Conservation (phyloP, 2,113 vertebrate genomes). For the Caloenas nicobarica region DNA sequence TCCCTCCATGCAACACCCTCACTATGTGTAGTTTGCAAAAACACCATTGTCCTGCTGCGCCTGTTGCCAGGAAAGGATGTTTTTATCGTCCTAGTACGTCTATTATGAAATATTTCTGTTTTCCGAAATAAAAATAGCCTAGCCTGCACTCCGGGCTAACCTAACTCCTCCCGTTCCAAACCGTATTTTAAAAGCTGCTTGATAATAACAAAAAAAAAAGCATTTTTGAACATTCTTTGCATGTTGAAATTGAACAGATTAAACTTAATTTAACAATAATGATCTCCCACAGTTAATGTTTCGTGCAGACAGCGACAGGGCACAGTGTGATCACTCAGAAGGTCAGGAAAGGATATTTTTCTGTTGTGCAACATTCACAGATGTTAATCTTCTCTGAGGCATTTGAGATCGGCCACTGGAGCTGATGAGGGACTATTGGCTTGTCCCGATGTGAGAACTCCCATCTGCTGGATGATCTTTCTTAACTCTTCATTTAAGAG, state of each 20-base stretch:
- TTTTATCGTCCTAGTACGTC: background rate
- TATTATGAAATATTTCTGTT: constrained; percentile 1
- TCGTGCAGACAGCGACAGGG: background rate
- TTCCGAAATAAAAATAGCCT: background rate
- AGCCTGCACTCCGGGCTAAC: background rate
- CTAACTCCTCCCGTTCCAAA: background rate
- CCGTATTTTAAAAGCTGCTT: background rate
- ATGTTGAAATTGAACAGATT: background rate
- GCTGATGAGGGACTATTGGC: background rate
- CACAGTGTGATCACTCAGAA: background rate
- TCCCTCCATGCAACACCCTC: background rate
- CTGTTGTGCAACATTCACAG: background rate
- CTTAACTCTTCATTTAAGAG: background rate
- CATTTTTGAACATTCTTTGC: background rate
- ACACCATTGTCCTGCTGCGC: background rate
- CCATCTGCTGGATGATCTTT: background rate
- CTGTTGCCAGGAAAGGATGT: background rate
- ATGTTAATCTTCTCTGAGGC: background rate
- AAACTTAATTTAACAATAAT: background rate
- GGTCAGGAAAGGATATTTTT: constrained; percentile 19
- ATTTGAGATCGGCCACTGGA: background rate
- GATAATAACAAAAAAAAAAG: background rate
- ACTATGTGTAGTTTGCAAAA: background rate
- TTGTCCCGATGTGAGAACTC: background rate
- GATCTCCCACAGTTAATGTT: background rate